A percentile compares a stretch with the other conserved stretches of the same genome.
Evolutionary conservation across 2,797 vertebrate species (phyloP).

Genomic region (Enteromius thamalakanensis): DNA sequence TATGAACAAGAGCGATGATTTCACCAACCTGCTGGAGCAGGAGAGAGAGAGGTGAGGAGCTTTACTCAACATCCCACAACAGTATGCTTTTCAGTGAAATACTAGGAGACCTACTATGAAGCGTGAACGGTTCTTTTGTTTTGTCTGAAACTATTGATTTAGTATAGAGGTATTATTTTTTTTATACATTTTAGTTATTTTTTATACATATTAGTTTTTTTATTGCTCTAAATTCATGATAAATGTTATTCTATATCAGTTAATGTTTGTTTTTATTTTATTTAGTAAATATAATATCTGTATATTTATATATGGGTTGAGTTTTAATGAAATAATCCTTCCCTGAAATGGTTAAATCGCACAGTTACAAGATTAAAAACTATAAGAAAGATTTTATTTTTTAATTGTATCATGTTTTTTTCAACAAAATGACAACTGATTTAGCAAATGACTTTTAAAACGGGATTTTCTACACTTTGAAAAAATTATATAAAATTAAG

Average conservation of each 20-base stretch:
- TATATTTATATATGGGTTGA: not conserved
- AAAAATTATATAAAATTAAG: not conserved
- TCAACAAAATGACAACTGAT: not conserved
- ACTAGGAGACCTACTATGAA: not conserved
- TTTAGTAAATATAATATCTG: not conserved
- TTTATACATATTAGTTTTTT: too few species aligned
- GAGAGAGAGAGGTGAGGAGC: constrained; percentile 91
- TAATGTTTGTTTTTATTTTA: not conserved
- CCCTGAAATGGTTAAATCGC: not conserved
- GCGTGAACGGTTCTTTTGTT: not conserved
- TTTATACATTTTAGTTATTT: not conserved
- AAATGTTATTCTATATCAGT: not conserved
- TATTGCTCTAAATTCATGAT: not conserved
- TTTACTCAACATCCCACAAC: not conserved
- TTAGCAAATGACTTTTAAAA: not conserved
- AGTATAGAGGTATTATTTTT: not conserved
- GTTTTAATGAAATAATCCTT: not conserved
- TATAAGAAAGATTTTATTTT: not conserved
- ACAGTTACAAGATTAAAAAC: not conserved
- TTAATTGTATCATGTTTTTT: not conserved
- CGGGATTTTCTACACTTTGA: not conserved
- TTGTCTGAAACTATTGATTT: too few species aligned
- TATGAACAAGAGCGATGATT: constrained; percentile 98
- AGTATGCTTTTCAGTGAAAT: not conserved
- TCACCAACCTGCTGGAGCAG: constrained; percentile 96